Conservation (phyloP, 2,797 vertebrate species). For the Centropyge bicolor region DNA sequence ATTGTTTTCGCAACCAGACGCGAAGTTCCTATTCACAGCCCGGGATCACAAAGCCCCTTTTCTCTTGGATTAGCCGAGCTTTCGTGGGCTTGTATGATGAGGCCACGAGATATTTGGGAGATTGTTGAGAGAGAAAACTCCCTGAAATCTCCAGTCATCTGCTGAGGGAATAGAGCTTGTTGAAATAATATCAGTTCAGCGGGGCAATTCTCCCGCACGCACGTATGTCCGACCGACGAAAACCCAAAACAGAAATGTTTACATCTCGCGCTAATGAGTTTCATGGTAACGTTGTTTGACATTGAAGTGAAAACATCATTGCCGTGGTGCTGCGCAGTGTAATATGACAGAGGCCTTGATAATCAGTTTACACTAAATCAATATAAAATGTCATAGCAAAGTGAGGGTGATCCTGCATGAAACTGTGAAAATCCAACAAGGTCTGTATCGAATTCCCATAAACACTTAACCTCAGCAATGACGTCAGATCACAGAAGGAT, state of each 20-base stretch:
- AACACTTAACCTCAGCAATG: conserved; percentile 62
- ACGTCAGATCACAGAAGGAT: conserved; percentile 39
- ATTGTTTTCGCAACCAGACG: conserved; percentile 75
- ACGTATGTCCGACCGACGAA: conserved; percentile 40
- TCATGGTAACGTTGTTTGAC: conserved; percentile 74
- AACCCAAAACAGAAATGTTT: conserved; percentile 69
- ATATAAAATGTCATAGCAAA: conserved; percentile 72
- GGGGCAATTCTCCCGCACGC: conserved; percentile 59
- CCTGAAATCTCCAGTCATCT: conserved; percentile 71
- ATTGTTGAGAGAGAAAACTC: conserved; percentile 81
- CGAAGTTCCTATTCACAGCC: conserved; percentile 66
- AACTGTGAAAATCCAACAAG: conserved; percentile 56
- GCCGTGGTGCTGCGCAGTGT: conserved; percentile 21
- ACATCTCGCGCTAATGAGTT: conserved; percentile 60
- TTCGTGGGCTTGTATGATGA: conserved; percentile 66
- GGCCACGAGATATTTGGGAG: conserved; percentile 66
- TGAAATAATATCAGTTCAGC: conserved; percentile 70
- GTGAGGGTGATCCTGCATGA: conserved; percentile 49
- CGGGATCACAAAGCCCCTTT: conserved; percentile 64
- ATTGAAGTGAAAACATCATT: conserved; percentile 52
- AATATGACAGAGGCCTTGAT: conserved; percentile 60
- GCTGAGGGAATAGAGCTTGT: conserved; percentile 65
- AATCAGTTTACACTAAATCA: conserved; percentile 70
- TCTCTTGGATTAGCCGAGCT: conserved; percentile 68
- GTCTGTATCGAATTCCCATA: conserved; percentile 63